These are phyloP conservation scores for Dynastes hyllus DNA, from an alignment of 2,888 invertebrate species.

Conservation along the genomic window DNA sequence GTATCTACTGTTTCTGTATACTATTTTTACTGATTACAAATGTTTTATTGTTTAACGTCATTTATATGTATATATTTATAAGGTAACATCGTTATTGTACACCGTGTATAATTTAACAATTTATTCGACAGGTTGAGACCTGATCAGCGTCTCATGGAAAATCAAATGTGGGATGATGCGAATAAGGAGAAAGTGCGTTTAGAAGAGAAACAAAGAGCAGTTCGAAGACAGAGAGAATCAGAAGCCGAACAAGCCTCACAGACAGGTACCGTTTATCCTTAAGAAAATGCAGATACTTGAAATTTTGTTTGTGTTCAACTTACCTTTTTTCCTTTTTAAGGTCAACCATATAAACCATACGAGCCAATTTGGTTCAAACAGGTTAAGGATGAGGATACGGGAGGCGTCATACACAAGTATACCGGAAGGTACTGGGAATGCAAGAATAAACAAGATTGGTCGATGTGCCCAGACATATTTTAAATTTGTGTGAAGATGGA, in stretches of 20 bases:
- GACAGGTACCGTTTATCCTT: conserved; percentile 69
- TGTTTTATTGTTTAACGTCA: too few relatives aligned
- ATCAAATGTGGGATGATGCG: conserved; percentile 93
- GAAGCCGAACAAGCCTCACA: conserved; percentile 83
- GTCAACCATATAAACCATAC: conserved; percentile 81
- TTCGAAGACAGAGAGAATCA: conserved; percentile 84
- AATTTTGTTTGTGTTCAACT: background rate
- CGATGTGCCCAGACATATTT: conserved; percentile 93
- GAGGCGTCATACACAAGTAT: conserved; percentile 85
- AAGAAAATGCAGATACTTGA: background rate
- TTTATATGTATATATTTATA: too few relatives aligned
- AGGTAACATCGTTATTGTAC: too few relatives aligned
- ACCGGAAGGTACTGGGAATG: conserved; percentile 94
- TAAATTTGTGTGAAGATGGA: conserved; percentile 63
- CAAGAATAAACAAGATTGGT: conserved; percentile 93
- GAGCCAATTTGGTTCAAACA: conserved; percentile 94
- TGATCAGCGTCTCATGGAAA: conserved; percentile 98
- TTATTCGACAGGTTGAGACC: conserved; percentile 77
- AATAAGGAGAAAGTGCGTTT: conserved; percentile 88
- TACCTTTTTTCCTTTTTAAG: conserved; percentile 58
- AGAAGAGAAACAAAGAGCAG: conserved; percentile 96
- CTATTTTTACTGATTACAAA: too few relatives aligned
- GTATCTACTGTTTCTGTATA: too few relatives aligned
- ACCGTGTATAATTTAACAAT: too few relatives aligned
- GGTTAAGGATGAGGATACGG: conserved; percentile 82